A percentile compares a stretch with the other conserved stretches of the same genome.
Conservation (phyloP, 2,113 vertebrate species). For the Rhadina sibilatrix region DNA sequence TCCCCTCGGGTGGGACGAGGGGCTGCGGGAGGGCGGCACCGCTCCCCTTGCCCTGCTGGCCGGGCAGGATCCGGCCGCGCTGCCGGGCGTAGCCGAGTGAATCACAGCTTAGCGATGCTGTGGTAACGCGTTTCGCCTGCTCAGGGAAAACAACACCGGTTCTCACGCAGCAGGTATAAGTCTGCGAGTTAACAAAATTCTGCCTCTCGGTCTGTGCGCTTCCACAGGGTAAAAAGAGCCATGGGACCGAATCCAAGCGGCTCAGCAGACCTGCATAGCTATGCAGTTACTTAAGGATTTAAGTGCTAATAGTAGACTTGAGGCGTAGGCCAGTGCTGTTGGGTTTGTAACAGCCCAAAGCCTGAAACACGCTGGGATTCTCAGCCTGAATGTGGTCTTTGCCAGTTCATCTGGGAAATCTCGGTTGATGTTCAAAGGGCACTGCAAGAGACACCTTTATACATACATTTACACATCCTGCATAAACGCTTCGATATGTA, state of each 20-base stretch:
- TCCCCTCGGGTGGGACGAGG: neutral
- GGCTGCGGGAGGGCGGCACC: neutral
- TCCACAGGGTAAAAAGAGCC: neutral
- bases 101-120: neutral
- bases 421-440: neutral
- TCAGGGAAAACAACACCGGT: neutral
- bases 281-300: neutral
- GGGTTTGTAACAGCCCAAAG: neutral
- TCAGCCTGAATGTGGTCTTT: neutral
- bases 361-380: neutral
- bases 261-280: neutral
- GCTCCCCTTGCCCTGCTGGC: neutral
- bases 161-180: neutral
- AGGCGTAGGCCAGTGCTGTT: neutral
- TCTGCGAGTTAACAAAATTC: neutral
- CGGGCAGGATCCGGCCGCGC: neutral
- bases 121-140: neutral
- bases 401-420: neutral
- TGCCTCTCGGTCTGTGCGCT: accelerated
- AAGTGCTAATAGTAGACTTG: neutral
- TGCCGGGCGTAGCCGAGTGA: neutral
- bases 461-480: neutral
- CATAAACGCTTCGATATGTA: neutral
- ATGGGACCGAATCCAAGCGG: neutral
- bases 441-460: accelerated